phyloP scores from a whole-genome alignment of 2,888 invertebrate species.

The Andrena chrysosceles region DNA sequence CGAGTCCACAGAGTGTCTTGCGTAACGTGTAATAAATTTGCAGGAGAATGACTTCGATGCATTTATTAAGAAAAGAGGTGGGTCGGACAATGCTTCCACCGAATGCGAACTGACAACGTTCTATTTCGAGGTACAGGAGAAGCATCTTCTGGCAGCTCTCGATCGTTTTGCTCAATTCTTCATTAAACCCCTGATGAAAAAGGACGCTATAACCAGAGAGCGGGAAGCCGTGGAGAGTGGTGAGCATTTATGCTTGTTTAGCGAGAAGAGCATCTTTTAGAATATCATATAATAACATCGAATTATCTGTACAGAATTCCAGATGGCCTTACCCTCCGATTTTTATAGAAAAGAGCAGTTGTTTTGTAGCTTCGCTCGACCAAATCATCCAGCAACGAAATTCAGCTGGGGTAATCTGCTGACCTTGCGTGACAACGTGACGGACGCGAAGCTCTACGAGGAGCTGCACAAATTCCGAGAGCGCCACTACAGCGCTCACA shows the following conservation, averaged over 20 bases:
- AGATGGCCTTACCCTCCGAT: constrained; percentile 92
- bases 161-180: constrained; percentile 96
- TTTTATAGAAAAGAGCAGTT: constrained; percentile 91
- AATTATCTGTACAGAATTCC: constrained; percentile 89
- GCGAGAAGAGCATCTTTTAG: not conserved
- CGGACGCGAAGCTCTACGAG: constrained; percentile 89
- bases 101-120: constrained; percentile 95
- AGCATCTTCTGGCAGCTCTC: constrained; percentile 90
- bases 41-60: constrained; percentile 83
- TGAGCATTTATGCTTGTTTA: constrained; percentile 76
- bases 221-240: constrained; percentile 95
- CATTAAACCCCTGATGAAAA: constrained; percentile 93
- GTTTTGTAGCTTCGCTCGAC: constrained; percentile 89
- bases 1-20: not conserved
- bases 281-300: not conserved
- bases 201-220: constrained; percentile 94
- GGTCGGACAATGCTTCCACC: constrained; percentile 94
- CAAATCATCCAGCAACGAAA: constrained; percentile 90
- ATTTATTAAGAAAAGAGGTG: constrained; percentile 90
- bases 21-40: constrained; percentile 17
- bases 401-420: constrained; percentile 95
- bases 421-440: constrained; percentile 89
- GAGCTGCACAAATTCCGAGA: constrained; percentile 91
- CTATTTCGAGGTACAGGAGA: constrained; percentile 95
- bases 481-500: constrained; percentile 93